Conservation (phyloP, 1,140 invertebrate genomes). For the Prorops nasuta region DNA sequence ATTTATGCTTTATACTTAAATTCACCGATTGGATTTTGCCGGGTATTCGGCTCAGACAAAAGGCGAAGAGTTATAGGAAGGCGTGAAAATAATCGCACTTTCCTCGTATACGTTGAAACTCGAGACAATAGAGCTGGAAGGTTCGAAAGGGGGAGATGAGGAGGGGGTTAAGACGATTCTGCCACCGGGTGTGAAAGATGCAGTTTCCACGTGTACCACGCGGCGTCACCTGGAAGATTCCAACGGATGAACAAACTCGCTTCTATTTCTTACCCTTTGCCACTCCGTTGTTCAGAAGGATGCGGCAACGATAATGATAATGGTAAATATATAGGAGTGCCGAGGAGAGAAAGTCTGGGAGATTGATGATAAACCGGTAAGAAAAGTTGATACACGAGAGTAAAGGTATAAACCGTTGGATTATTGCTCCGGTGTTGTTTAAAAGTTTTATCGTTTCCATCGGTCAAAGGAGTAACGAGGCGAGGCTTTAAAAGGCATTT, state of each 20-base stretch:
- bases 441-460: neutral
- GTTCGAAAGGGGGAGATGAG: neutral
- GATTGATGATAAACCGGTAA: no score
- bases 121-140: no score
- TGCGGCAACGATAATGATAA: no score
- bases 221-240: neutral
- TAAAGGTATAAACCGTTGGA: no score
- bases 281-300: no score
- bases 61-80: neutral
- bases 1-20: neutral
- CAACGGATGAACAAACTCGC: neutral
- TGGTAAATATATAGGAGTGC: no score
- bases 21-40: slow-evolving; percentile 4
- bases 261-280: neutral
- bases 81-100: slow-evolving; percentile 24
- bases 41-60: slow-evolving; percentile 18
- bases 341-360: no score
- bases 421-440: no score
- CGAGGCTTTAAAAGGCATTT: neutral
- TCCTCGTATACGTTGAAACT: slow-evolving; percentile 18
- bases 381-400: no score
- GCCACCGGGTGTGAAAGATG: neutral
- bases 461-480: neutral
- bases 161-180: neutral
- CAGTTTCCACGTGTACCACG: neutral